Conservation (phyloP, 2,888 invertebrate genomes). For the Amphiduros pacificus region DNA sequence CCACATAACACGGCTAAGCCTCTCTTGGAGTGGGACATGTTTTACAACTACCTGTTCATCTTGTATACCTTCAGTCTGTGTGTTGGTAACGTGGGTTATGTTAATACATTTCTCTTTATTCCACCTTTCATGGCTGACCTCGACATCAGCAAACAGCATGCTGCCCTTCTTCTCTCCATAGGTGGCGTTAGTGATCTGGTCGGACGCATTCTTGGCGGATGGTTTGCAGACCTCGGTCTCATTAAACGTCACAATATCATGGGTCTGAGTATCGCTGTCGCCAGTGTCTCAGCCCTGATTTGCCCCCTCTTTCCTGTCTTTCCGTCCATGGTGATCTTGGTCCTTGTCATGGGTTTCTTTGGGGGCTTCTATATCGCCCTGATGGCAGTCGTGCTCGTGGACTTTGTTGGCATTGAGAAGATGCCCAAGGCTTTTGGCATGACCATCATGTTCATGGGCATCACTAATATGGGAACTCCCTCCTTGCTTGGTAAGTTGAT, state of each 20-base stretch:
- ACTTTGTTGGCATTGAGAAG: conserved; percentile 23
- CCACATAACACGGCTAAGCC: not conserved
- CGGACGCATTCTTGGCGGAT: conserved; percentile 15
- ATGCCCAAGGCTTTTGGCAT: conserved; percentile 24
- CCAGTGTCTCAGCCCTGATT: not conserved
- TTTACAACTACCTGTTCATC: conserved; percentile 13
- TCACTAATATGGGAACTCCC: conserved; percentile 22
- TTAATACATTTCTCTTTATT: conserved; percentile 16
- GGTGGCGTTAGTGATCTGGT: conserved; percentile 16
- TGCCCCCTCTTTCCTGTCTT: not conserved
- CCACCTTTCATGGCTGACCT: not conserved
- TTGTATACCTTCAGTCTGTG: conserved; percentile 13
- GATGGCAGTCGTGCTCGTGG: conserved; percentile 25
- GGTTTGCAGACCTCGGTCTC: conserved; percentile 20
- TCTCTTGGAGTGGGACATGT: conserved; percentile 14
- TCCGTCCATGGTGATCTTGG: not conserved
- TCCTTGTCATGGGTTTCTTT: not conserved
- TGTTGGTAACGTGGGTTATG: conserved; percentile 9
- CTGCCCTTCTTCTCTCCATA: conserved; percentile 19
- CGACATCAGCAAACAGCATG: not conserved
- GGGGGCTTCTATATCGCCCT: conserved; percentile 27
- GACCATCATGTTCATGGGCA: conserved; percentile 27
- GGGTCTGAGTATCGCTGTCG: conserved; percentile 1
- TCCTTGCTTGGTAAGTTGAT: conserved; percentile 24
- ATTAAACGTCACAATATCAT: conserved; percentile 12